These are phyloP conservation scores for Synanthedon formicaeformis DNA, from an alignment of 2,888 invertebrate species.

Conservation along the genomic window DNA sequence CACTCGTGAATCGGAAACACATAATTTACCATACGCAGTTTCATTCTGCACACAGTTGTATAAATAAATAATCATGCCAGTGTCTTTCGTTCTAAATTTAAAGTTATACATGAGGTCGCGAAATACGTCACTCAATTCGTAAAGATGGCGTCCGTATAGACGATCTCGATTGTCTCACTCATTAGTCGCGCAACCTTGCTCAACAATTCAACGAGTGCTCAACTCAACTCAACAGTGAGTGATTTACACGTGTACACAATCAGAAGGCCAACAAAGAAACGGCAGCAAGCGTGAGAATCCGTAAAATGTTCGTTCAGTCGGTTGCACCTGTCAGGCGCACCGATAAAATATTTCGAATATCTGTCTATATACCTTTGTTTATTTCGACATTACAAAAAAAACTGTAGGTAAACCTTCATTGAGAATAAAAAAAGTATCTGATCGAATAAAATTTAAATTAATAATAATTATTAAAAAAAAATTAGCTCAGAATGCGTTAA, in stretches of 20 bases:
- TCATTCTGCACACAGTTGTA: too few relatives aligned
- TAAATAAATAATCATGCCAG: conserved; percentile 6
- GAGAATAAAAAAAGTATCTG: too few relatives aligned
- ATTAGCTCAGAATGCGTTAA: too few relatives aligned
- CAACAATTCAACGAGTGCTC: conserved; percentile 25
- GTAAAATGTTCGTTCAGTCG: conserved; percentile 14
- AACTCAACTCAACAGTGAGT: conserved; percentile 21
- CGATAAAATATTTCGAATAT: background rate
- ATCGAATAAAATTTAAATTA: too few relatives aligned
- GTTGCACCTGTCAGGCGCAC: conserved; percentile 19
- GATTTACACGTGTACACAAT: conserved; percentile 29
- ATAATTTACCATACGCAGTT: too few relatives aligned
- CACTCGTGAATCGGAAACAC: too few relatives aligned
- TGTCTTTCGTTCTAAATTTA: conserved; percentile 49
- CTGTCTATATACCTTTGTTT: too few relatives aligned
- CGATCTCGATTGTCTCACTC: conserved; percentile 42
- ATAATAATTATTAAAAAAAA: too few relatives aligned
- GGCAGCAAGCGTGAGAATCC: conserved; percentile 32
- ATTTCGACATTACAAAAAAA: too few relatives aligned
- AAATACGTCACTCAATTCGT: conserved; percentile 43
- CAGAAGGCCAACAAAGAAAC: conserved; percentile 34
- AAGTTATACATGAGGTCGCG: conserved; percentile 45
- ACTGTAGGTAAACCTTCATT: too few relatives aligned
- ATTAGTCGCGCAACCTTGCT: conserved; percentile 45
- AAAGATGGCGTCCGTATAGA: conserved; percentile 49